A percentile compares a stretch with the other conserved stretches of the same genome.
Conservation (phyloP, 1,140 invertebrate species). For the Metopolophium dirhodum region DNA sequence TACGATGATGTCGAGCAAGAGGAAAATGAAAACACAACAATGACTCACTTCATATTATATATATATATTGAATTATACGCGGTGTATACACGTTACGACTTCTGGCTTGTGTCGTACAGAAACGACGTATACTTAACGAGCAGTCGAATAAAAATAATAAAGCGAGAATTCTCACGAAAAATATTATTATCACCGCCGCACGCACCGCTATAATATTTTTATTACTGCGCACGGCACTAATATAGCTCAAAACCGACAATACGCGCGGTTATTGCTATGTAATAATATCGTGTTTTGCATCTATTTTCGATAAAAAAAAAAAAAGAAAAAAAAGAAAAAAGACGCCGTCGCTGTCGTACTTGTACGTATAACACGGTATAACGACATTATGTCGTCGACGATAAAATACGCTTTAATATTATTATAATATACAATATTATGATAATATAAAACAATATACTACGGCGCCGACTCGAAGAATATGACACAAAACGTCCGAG, state of each 20-base stretch:
- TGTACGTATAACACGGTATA: too few species aligned
- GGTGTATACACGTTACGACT: not conserved
- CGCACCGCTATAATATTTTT: not conserved
- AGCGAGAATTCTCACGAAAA: not conserved
- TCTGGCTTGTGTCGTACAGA: constrained; percentile 28
- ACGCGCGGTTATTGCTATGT: not conserved
- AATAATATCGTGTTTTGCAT: not conserved
- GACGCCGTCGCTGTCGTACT: too few species aligned
- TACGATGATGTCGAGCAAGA: not conserved
- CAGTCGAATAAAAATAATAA: not conserved
- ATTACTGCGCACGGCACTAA: not conserved
- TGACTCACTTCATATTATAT: constrained; percentile 13
- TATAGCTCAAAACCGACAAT: not conserved
- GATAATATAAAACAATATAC: not conserved
- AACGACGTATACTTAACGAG: not conserved
- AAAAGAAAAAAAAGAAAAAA: not conserved
- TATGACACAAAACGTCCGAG: not conserved
- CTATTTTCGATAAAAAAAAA: not conserved
- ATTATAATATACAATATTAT: too few species aligned
- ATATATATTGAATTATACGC: not conserved
- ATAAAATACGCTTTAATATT: too few species aligned
- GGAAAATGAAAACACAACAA: constrained; percentile 28
- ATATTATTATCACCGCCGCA: not conserved
- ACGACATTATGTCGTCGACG: not conserved
- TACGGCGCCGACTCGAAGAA: not conserved